A percentile compares a stretch with the other conserved stretches of the same genome.
Evolutionary conservation across 2,888 invertebrate genomes (phyloP).

Genomic region (Cerceris rybyensis): DNA sequence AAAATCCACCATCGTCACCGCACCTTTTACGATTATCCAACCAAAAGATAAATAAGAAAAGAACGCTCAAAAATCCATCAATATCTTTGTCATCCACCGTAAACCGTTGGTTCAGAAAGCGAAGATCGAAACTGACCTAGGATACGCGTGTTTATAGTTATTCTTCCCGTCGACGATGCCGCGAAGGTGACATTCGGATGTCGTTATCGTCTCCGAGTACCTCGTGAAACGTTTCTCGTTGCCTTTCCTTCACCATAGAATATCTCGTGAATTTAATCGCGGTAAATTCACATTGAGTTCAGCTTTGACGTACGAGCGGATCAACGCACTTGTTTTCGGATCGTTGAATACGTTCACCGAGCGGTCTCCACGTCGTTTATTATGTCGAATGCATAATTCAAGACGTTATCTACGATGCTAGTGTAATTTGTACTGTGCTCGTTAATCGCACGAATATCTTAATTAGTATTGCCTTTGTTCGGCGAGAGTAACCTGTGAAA

Average conservation of each 20-base stretch:
- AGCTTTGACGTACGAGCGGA: not conserved
- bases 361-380: not conserved
- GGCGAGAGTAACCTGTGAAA: not conserved
- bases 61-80: not conserved
- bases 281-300: not conserved
- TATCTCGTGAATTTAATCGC: not conserved
- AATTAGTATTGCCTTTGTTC: constrained; percentile 15
- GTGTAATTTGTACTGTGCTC: not conserved
- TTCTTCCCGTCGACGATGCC: constrained; percentile 22
- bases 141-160: constrained; percentile 44
- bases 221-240: constrained; percentile 1
- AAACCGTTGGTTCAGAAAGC: not conserved
- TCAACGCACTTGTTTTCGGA: not conserved
- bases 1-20: too few relatives aligned
- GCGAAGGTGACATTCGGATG: not conserved
- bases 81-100: not conserved
- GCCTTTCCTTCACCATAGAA: too few relatives aligned
- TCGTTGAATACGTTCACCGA: not conserved
- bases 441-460: constrained; percentile 5
- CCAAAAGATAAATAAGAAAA: too few relatives aligned
- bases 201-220: constrained; percentile 20
- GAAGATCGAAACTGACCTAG: constrained; percentile 48
- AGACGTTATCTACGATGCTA: not conserved
- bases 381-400: not conserved
- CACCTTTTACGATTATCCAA: too few relatives aligned